Base-by-base conservation (phyloP, 53 echinoderm and acorn worm genomes). In the Mesocentrotus franciscanus region DNA sequence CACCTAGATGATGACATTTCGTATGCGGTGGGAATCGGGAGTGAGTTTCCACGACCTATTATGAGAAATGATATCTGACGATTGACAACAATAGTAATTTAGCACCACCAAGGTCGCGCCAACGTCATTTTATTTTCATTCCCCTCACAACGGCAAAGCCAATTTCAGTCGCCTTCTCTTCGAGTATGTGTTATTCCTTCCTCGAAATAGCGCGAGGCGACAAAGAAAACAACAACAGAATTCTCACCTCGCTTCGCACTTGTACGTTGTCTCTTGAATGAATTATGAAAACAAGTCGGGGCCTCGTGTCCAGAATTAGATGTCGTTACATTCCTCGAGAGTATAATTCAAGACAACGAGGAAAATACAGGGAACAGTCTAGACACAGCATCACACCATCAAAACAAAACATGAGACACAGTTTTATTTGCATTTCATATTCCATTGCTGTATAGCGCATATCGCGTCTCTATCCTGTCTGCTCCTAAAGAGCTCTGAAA, bases 171-270 rank as follows among this genome's bases (percentile, higher is more conserved):
- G 42, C 42, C 81, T 42, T 81, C 36, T 36, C 9, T 16, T 36
- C 42, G 39, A 36, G 20, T 8, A 6, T 33, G 39, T 81, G 17
- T 81, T 81, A 36, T 81, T 81, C 18, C 36, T 81, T 36, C 42
- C 36, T 22, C 81, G 42, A 81, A 81, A 81, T 39, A 81, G 42
- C 81, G 81, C 81, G 42, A 81, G 81, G 42, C 42, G 81, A 39
- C 81, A 81, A 42, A 20, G 22, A 81, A 42, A 81, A 36, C 36
- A 81, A 18, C 36, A 81, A 81, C 42, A 7, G 39, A 81, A 39
- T 81, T 81, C 81, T 81, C 81, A 42, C 42, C 81, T 81, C 81
- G 81, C 81, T 81, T 42, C 81, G 42, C 81, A 81, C 81, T 81
- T 81, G 64, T 64, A 64, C 20, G 64, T 64, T 64, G 81, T 81